A percentile compares a stretch with the other conserved stretches of the same genome.
phyloP scores from a whole-genome alignment of 2,888 invertebrate genomes.

The Salpingus planirostris region DNA sequence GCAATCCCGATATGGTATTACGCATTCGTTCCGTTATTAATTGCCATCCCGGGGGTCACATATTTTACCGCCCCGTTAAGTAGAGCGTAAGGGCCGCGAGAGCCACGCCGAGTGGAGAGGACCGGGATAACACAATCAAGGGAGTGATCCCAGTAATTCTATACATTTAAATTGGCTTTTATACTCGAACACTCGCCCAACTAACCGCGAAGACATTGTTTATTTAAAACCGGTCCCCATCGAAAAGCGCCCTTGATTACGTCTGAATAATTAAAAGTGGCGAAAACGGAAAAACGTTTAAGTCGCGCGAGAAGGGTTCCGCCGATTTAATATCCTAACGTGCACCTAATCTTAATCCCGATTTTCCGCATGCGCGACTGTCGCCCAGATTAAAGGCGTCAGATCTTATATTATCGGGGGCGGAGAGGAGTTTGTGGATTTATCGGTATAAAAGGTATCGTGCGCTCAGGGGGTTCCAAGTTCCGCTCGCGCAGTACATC shows the following conservation, averaged over 20 bases:
- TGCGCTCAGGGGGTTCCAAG: no score
- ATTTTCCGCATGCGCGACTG: no score
- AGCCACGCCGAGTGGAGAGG: no score
- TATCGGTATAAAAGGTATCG: no score
- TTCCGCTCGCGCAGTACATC: no score
- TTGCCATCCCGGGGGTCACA: constrained; percentile 30
- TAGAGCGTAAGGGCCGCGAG: constrained; percentile 29
- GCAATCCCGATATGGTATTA: no score
- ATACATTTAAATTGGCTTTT: constrained; percentile 43
- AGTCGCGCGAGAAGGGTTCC: no score
- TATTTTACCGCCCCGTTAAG: constrained; percentile 38
- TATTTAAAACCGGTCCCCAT: constrained; percentile 19
- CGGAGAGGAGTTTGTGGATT: no score
- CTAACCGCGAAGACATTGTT: constrained; percentile 27
- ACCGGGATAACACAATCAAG: constrained; percentile 35
- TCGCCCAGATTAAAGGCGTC: no score
- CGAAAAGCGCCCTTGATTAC: constrained; percentile 9
- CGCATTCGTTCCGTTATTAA: constrained; percentile 25
- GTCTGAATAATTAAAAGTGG: constrained; percentile 7
- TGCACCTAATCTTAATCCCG: no score
- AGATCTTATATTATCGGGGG: no score
- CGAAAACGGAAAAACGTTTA: neutral
- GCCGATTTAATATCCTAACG: no score
- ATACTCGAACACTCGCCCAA: constrained; percentile 24
- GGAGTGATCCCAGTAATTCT: constrained; percentile 40